Conservation (phyloP, 2,797 vertebrate genomes). For the Anableps anableps region DNA sequence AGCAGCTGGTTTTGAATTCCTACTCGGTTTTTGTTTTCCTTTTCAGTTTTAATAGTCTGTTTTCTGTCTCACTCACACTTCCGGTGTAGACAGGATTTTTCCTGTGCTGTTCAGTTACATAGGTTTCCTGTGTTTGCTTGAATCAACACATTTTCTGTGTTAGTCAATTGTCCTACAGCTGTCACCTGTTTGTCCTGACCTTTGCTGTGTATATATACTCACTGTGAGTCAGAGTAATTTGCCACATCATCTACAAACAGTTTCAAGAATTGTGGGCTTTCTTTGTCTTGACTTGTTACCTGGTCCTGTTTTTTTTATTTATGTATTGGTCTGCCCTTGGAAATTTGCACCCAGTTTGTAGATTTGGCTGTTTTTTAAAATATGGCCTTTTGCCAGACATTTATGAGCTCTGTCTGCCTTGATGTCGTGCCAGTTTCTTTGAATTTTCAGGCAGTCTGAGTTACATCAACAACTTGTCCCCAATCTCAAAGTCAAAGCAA, state of each 20-base stretch:
- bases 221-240: not conserved
- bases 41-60: not conserved
- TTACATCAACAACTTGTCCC: not conserved
- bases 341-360: not conserved
- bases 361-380: not conserved
- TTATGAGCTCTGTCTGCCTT: constrained; percentile 2
- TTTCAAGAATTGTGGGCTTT: not conserved
- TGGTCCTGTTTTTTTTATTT: not conserved
- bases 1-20: not conserved
- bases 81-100: not conserved
- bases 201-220: not conserved
- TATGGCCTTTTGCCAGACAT: not conserved
- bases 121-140: not conserved
- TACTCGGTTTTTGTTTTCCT: not conserved
- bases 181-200: not conserved
- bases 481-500: not conserved
- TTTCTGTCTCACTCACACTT: not conserved
- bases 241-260: not conserved
- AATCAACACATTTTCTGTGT: not conserved
- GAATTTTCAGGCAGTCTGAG: not conserved
- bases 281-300: not conserved
- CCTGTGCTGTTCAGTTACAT: not conserved
- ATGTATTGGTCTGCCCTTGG: not conserved
- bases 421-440: not conserved
- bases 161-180: not conserved